Evolutionary conservation across 2,888 invertebrate species (phyloP), one percentile per base, ranked within the genome.

Genomic region (Aplocera efformata): DNA sequence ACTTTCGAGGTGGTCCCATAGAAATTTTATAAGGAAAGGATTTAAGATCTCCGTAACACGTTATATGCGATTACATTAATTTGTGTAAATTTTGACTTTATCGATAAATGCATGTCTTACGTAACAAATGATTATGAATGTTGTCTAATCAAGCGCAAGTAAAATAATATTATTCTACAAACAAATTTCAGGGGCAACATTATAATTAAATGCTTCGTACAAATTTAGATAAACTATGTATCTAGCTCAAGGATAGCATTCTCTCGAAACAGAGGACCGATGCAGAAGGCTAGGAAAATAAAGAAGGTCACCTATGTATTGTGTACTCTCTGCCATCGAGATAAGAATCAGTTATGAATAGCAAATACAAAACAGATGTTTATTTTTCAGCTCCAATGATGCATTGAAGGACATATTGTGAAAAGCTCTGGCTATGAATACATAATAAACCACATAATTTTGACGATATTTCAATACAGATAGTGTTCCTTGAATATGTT

Each of bases 221-320:
- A 31, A 26, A 32, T 38, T 26, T 1, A 10, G 10, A 38, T 25
- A 8, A 22, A 37, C 30, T 38, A 20, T 26, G 29, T 28, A 34
- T 30, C n/a, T 29, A 33, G 21, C 11, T 39, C 44, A 44, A 44
- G 44, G 34, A 35, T 25, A 39, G 24, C 38, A 33, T 39, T 32
- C 13, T n/a, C 17, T 9, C n/a, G 13, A 22, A 10, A 28, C 24
- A 39, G 27, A n/a, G 13, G 13, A 17, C 13, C 5, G 31, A 31
- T 34, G 17, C 34, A 34, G 21, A 32, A 36, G 23, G 27, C 27
- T 34, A 39, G 13, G 11, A 21, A 39, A 39, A 39, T 35, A 39
- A 38, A 30, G 36, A 36, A 32, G 30, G 23, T 9, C 10, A 17
- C 23, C 26, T 35, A 44, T 34, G 43, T 34, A 34, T 30, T 29